Conservation (phyloP, 2,888 invertebrate genomes). For the Sphaerophoria taeniata region DNA sequence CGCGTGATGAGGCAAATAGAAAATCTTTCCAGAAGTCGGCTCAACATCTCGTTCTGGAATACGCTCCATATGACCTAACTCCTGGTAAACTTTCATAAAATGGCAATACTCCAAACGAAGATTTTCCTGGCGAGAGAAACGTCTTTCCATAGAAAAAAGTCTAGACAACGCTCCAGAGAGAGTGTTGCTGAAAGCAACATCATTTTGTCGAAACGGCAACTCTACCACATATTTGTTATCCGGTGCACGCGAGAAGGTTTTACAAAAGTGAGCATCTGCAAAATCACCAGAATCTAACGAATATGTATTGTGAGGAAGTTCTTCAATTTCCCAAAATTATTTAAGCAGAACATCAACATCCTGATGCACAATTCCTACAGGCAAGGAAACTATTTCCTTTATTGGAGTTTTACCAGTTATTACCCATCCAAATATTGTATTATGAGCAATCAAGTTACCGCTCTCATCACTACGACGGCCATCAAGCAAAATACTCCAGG, state of each 20-base stretch:
- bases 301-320: neutral
- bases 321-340: slow-evolving; percentile 12
- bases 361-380: neutral
- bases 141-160: neutral
- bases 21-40: neutral
- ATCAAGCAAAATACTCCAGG: slow-evolving; percentile 21
- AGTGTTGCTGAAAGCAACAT: slow-evolving; percentile 9
- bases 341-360: slow-evolving; percentile 2
- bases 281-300: slow-evolving; percentile 2
- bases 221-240: neutral
- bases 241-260: slow-evolving; percentile 1
- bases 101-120: slow-evolving; percentile 2
- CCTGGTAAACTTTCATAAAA: slow-evolving; percentile 14
- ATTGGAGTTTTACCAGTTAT: neutral
- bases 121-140: neutral
- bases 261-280: neutral
- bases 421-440: slow-evolving; percentile 2
- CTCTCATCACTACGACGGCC: neutral
- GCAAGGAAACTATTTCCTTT: neutral
- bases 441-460: slow-evolving; percentile 1
- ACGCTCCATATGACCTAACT: slow-evolving; percentile 16
- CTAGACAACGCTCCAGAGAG: slow-evolving; percentile 1
- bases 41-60: neutral
- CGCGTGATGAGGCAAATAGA: slow-evolving; percentile 27
- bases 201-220: neutral